These are phyloP conservation scores for Zoanthus solanderi DNA, from an alignment of 92 coral and sea anemone species.

Conservation along the genomic window DNA sequence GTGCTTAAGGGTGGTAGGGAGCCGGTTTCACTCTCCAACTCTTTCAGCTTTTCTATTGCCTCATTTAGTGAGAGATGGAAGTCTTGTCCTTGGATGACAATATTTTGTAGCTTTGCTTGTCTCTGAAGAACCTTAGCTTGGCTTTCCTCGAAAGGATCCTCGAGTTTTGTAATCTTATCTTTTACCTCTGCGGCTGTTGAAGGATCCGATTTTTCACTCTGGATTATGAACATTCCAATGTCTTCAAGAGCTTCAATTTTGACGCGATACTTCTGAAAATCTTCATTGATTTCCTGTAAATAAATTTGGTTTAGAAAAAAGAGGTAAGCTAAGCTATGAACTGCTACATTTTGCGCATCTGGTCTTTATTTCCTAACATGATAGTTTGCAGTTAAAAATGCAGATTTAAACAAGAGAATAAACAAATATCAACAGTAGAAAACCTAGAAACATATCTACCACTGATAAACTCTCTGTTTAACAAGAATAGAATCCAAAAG, in stretches of 20 bases:
- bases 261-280: slow-evolving; percentile 79
- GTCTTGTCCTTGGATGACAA: slow-evolving; percentile 80
- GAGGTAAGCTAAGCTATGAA: not conserved
- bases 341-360: no score
- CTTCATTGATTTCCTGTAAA: slow-evolving; percentile 77
- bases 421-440: no score
- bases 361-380: not conserved
- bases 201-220: slow-evolving; percentile 85
- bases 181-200: slow-evolving; percentile 82
- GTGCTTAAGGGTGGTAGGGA: slow-evolving; percentile 82
- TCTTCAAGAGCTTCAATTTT: slow-evolving; percentile 89
- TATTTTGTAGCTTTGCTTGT: slow-evolving; percentile 85
- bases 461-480: no score
- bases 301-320: not conserved
- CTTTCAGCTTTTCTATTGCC: slow-evolving; percentile 77
- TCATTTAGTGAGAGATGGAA: slow-evolving; percentile 81
- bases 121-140: slow-evolving; percentile 81
- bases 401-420: no score
- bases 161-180: slow-evolving; percentile 67
- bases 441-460: no score
- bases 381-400: not conserved
- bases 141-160: slow-evolving; percentile 83
- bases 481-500: no score
- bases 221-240: slow-evolving; percentile 66
- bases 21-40: slow-evolving; percentile 70